A percentile compares a stretch with the other conserved stretches of the same genome.
Evolutionary conservation across 64 coral and sea anemone genomes (phyloP).

Genomic region (Orbicella faveolata): DNA sequence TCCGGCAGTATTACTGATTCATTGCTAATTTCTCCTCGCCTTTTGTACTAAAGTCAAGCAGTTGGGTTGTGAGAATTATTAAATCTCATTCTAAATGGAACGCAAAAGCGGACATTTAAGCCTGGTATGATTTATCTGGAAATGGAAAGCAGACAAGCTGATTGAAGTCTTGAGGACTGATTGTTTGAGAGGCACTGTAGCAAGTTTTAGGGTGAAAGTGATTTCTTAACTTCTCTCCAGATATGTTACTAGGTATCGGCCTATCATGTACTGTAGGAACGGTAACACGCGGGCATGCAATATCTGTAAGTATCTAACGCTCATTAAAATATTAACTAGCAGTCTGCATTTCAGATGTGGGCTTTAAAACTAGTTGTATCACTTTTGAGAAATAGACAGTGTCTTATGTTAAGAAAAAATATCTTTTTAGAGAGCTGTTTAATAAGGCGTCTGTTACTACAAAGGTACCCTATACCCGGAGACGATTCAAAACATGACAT

Average conservation of each 20-base stretch:
- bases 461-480: too few species aligned
- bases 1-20: neutral
- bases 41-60: too few species aligned
- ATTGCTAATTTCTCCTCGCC: neutral
- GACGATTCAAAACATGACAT: too few species aligned
- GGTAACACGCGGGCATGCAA: neutral
- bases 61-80: too few species aligned
- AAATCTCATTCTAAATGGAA: too few species aligned
- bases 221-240: slow-evolving; percentile 49
- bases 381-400: too few species aligned
- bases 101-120: too few species aligned
- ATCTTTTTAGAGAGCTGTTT: too few species aligned
- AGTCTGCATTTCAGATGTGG: neutral
- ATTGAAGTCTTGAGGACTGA: neutral
- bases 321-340: too few species aligned
- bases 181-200: neutral
- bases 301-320: slow-evolving; percentile 52
- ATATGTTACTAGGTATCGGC: slow-evolving; percentile 87
- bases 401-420: too few species aligned
- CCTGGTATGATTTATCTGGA: too few species aligned
- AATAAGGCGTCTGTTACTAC: too few species aligned
- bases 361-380: neutral
- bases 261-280: slow-evolving; percentile 75
- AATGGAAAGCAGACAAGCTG: neutral
- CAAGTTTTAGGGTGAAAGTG: neutral